Evolutionary conservation across 1,140 invertebrate genomes (phyloP), one percentile per base, ranked within the genome.

Genomic region (Drosophila tristis): DNA sequence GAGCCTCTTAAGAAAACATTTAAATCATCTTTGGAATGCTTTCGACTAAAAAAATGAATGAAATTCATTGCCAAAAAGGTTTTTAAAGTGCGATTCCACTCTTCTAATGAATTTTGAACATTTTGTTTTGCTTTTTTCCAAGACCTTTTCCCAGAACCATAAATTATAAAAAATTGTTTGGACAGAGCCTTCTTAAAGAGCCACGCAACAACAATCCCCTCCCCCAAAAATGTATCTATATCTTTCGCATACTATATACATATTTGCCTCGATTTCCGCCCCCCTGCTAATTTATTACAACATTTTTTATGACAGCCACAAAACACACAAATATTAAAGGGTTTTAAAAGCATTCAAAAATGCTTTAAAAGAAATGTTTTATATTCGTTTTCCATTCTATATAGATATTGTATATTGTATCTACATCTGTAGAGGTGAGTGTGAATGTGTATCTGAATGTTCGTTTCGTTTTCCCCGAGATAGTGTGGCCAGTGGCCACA

Each of bases 231-330:
- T n/a, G 9, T 9, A 15, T 49, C 43, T 61, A 16, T 62, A 47
- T 58, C 29, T 63, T 58, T 11, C 6, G 55, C 62, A 57, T 71
- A 20, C 57, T 49, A 63, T 26, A 44, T 11, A 9, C 43, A 4
- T 66, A 26, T 58, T 51, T 51, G 25, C 35, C 35, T 39, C 35
- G 35, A 4, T 57, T 73, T 73, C 35, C 11, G 26, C 8, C 8
- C 49, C 35, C 55, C 48, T 50, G 23, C 65, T 89, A 84, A 89
- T 89, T 89, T 89, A 87, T 87, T 89, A 78, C 79, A 74, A 89
- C 64, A 89, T 74, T 80, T 72, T 89, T 89, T 89, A 89, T 89
- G 84, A 89, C 84, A 89, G 84, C 76, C 80, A 84, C 61, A 80
- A 80, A 85, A 39, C 11, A 39, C 35, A 39, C 35, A 82, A 85